Evolutionary conservation across 1,140 invertebrate genomes (phyloP), one percentile per base, ranked within the genome.

Genomic region (Zaprionus tsacasi): DNA sequence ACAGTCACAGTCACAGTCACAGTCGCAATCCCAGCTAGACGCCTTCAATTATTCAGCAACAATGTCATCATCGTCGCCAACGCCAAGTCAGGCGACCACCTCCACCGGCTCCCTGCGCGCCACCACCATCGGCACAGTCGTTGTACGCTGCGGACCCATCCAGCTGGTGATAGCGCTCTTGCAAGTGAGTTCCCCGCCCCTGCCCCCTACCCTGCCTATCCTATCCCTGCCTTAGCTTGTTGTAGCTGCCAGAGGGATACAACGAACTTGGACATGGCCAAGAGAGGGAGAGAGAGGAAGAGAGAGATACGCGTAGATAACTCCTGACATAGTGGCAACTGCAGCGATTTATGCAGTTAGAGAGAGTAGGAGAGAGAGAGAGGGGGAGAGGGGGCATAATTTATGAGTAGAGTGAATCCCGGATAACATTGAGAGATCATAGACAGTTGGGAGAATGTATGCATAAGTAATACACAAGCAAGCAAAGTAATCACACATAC

Each of bases 101-200:
- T 70, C 66, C 56, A 58, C 60, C 66, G 36, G 58, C 56, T 69
- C 79, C 57, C 81, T 92, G 17, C 81, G 91, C 36, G 91, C 96
- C 15, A 98, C 97, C 30, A 98, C 97, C 72, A 96, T 98, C 81
- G 97, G 97, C 92, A 98, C 97, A 15, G 98, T 98, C 79, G 97
- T 97, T 13, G 95, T 98, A 36, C 96, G 97, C 91, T 97, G 97
- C 91, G 97, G 97, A 76, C 94, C 95, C 76, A 96, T 97, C 10
- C 95, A 96, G 91, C 95, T 98, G 82, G 96, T 98, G 83, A 96
- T 98, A 85, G 98, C 97, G 70, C 94, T 98, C 66, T 94, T 98
- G 67, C 96, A 97, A 95, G 97, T 98, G 95, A 95, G 96, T 94
- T 68, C 82, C 27, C 33, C 25, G 5, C 59, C n/a, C n/a, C n/a